These are phyloP conservation scores for Cricetomys ansorgei DNA, from an alignment of 2,113 vertebrate genomes.

Conservation along the genomic window DNA sequence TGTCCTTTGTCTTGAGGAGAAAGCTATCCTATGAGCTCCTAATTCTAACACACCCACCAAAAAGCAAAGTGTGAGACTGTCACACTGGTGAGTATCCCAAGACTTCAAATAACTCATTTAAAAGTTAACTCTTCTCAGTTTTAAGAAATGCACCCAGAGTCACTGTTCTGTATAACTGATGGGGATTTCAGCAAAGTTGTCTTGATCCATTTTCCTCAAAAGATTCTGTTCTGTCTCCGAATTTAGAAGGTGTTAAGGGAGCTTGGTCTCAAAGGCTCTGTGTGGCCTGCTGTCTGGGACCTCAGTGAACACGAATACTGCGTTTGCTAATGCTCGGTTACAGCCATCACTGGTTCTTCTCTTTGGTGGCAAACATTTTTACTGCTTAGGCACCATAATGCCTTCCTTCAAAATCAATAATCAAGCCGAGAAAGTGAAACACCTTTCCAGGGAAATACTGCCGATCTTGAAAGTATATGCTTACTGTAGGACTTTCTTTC, in stretches of 20 bases:
- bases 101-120: constrained; percentile 43
- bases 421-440: background rate
- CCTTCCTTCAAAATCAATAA: background rate
- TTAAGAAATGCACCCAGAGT: constrained; percentile 41
- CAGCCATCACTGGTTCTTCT: background rate
- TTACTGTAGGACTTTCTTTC: constrained; percentile 13
- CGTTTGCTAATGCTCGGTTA: background rate
- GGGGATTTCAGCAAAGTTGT: background rate
- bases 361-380: background rate
- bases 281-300: background rate
- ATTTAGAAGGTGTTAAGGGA: background rate
- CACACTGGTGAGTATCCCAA: background rate
- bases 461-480: background rate
- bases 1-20: constrained; percentile 4
- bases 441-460: background rate
- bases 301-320: background rate
- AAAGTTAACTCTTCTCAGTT: constrained; percentile 8
- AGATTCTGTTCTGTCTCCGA: constrained; percentile 12
- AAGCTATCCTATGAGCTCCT: background rate
- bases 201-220: background rate
- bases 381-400: background rate
- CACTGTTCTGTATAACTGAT: background rate
- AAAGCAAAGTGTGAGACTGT: background rate
- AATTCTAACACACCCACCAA: constrained; percentile 14
- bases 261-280: background rate